Base-by-base conservation (phyloP, 2,113 vertebrate genomes). In the Cavia aperea region DNA sequence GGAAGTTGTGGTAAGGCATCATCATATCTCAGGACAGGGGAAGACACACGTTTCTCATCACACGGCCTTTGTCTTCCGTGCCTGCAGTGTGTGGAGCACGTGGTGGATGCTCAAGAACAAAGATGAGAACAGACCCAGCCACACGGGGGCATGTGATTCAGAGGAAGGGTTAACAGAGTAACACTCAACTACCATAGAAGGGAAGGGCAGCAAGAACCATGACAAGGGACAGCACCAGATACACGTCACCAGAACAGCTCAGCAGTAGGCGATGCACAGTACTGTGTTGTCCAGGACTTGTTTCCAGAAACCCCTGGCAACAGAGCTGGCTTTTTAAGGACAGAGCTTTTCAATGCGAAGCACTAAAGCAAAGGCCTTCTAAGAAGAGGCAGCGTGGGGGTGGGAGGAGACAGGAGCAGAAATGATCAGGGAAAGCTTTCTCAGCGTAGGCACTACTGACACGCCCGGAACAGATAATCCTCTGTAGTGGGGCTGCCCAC, bases 401-500 rank as follows among this genome's bases (percentile, higher is more conserved):
- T 8, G 14, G 60, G 79, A 26, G 21, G 24, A n/a, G 23, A 51
- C 29, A 51, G 23, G 24, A n/a, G 58, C 3, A 54, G 58, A 51
- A 63, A 26, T 10, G 18, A 21, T 18, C 13, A n/a, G 29, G 36
- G 31, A 2, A 19, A 5, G 15, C 54, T 24, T 51, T n/a, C 70
- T 62, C 54, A 3, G 1, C 13, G 16, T 1, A 0, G 6, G 33
- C 21, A 10, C 46, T 60, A 19, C 0, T 24, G 56, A 33, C 29
- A 9, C 29, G 9, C 13, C n/a, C 21, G 46, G 85, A 26, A 3
- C 36, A 68, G 15, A 39, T 11, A 7, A 24, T 60, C 51, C 43
- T 75, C 9, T 23, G 56, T 19, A 11, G 18, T 21, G 39, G 49
- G 18, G 5, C 65, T 31, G 24, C 56, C 56, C 33, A 3, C 0